phyloP scores from a whole-genome alignment of 2,888 invertebrate genomes.

The Uropetala carovei region DNA sequence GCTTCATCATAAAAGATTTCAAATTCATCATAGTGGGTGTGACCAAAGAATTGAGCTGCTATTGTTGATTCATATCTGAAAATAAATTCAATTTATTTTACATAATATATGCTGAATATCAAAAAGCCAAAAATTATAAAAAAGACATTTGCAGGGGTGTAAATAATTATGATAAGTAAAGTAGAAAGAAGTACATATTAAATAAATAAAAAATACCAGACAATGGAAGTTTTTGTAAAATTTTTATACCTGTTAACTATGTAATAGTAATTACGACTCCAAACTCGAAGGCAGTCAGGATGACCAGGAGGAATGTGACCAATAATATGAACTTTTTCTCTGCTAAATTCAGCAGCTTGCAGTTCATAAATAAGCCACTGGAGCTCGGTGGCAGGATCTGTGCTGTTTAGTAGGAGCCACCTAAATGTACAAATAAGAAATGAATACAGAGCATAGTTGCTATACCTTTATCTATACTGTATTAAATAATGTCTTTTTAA shows the following conservation, averaged over 20 bases:
- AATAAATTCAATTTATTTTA: conserved; percentile 65
- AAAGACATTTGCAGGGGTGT: background rate
- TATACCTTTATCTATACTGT: background rate
- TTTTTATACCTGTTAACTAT: conserved; percentile 84
- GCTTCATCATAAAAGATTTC: conserved; percentile 93
- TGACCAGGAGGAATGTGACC: conserved; percentile 98
- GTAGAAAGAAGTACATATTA: background rate
- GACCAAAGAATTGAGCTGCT: conserved; percentile 94
- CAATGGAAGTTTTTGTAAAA: conserved; percentile 8
- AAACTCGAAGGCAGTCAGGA: conserved; percentile 94
- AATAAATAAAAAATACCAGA: no score
- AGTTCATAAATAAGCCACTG: conserved; percentile 97
- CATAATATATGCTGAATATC: background rate
- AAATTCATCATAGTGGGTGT: conserved; percentile 96
- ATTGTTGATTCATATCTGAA: conserved; percentile 89
- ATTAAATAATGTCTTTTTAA: no score
- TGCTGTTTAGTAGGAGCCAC: conserved; percentile 95
- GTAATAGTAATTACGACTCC: conserved; percentile 95
- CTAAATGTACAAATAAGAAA: conserved; percentile 73
- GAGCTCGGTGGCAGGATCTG: conserved; percentile 95
- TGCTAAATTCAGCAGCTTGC: conserved; percentile 94
- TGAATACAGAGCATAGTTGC: background rate
- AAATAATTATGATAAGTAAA: no score
- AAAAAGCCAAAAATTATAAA: background rate
- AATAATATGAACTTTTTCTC: conserved; percentile 97